phyloP scores from a whole-genome alignment of 2,888 invertebrate species.

The Parnassius mnemosyne region DNA sequence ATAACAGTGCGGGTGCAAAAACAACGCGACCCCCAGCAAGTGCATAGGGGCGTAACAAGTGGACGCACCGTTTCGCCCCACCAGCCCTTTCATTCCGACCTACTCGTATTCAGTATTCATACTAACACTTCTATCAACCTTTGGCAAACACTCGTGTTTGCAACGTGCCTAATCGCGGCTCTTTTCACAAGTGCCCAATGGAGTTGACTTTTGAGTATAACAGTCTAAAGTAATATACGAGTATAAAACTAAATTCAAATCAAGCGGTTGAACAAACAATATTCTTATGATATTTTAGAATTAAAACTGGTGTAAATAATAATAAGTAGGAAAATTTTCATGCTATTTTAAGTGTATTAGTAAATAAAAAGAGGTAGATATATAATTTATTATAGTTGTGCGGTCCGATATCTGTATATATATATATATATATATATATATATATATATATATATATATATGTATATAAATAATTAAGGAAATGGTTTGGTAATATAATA shows the following conservation, averaged over 20 bases:
- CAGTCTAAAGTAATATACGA: constrained; percentile 6
- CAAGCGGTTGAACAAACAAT: constrained; percentile 1
- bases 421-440: too few species aligned
- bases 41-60: constrained; percentile 79
- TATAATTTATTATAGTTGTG: too few species aligned
- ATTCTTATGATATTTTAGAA: constrained; percentile 7
- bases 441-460: too few species aligned
- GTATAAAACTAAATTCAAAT: background rate
- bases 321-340: too few species aligned
- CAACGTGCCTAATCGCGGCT: constrained; percentile 26
- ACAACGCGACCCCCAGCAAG: constrained; percentile 59
- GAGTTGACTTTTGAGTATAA: constrained; percentile 7
- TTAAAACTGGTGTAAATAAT: background rate
- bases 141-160: constrained; percentile 29
- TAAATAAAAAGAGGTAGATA: too few species aligned
- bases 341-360: too few species aligned
- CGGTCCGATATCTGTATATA: too few species aligned
- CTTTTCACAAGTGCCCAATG: constrained; percentile 24
- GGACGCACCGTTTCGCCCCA: constrained; percentile 45
- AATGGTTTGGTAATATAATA: too few species aligned
- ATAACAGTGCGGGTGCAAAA: constrained; percentile 71
- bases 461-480: too few species aligned
- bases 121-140: constrained; percentile 28
- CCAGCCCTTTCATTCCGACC: constrained; percentile 25
- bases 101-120: constrained; percentile 28